Percentiles rank a stretch among this genome's conserved stretches.
Conservation (phyloP, 1,140 invertebrate species). For the Wiebesia pumilae region DNA sequence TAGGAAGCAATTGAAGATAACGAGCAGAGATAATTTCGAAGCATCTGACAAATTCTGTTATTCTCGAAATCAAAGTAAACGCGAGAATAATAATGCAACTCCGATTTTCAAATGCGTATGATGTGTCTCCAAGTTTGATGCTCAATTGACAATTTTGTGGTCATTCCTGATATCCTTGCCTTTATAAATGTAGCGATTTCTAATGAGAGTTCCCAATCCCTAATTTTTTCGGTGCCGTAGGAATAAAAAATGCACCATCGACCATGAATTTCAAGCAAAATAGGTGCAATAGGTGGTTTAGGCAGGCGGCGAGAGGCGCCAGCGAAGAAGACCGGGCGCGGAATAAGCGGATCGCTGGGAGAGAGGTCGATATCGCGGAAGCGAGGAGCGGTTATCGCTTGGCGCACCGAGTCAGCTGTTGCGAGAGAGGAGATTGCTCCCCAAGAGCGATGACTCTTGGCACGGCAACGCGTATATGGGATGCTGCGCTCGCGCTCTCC, state of each 20-base stretch:
- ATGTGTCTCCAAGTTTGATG: too few species aligned
- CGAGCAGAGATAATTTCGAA: too few species aligned
- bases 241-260: background rate
- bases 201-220: too few species aligned
- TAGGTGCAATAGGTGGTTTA: too few species aligned
- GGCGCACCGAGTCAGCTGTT: conserved; percentile 33
- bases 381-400: conserved; percentile 15
- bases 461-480: conserved; percentile 12
- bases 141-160: too few species aligned
- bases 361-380: background rate
- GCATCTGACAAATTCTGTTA: too few species aligned
- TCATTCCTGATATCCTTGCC: too few species aligned
- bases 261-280: too few species aligned
- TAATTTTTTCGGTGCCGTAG: background rate
- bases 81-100: too few species aligned
- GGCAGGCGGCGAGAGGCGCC: background rate
- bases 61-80: background rate
- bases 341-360: background rate
- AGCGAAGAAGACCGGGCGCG: background rate
- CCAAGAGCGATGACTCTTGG: conserved; percentile 44
- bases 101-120: too few species aligned
- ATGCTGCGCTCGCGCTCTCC: conserved; percentile 18
- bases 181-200: too few species aligned
- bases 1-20: too few species aligned
- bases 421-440: background rate